Base-by-base conservation (phyloP, 2,888 invertebrate species). In the Prenolepis imparis region DNA sequence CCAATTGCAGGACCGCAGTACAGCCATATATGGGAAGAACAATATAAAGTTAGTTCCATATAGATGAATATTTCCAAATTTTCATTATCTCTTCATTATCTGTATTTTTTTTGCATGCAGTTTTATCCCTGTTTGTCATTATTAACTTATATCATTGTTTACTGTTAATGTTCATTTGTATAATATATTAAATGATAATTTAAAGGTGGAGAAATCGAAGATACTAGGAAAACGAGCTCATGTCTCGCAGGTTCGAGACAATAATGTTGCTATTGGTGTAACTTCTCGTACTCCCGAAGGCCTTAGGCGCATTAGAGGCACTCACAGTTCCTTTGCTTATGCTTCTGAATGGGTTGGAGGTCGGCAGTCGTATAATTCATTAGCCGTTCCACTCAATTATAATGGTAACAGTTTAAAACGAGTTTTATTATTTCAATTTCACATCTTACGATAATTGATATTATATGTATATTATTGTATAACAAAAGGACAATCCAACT, bases 301-400 rank as follows among this genome's bases (percentile, higher is more conserved):
- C 21, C 91, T 92, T 75, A 90, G 94, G 68, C 93, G 93, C 59
- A 92, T 94, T 11, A 92, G 93, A 84, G 94, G 94, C 64, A 87
- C 91, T 28, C 93, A 94, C 55, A 91, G 90, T 83, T 88, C 92
- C 24, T 88, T 92, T 57, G 84, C 88, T 80, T 92, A 93, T 78
- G 86, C 90, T 70, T 72, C 91, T 24, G 93, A 93, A 57, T 92
- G 93, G 90, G 87, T 86, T 84, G 87, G 89, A 61, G 85, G 87
- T 18, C 88, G 92, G 44, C 87, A 87, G n/a, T 61, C 88, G 4
- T 91, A 90, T 70, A 85, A 88, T 73, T 81, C 91, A 15, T 87
- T 92, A 78, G 88, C 91, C 57, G 83, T 88, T 64, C 87, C 93
- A 28, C 66, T 80, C 28, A 89, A 72, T 82, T 92, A 90, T 64